A percentile compares a stretch with the other conserved stretches of the same genome.
Conservation (phyloP, 2,888 invertebrate species). For the Matsumyia berberina region DNA sequence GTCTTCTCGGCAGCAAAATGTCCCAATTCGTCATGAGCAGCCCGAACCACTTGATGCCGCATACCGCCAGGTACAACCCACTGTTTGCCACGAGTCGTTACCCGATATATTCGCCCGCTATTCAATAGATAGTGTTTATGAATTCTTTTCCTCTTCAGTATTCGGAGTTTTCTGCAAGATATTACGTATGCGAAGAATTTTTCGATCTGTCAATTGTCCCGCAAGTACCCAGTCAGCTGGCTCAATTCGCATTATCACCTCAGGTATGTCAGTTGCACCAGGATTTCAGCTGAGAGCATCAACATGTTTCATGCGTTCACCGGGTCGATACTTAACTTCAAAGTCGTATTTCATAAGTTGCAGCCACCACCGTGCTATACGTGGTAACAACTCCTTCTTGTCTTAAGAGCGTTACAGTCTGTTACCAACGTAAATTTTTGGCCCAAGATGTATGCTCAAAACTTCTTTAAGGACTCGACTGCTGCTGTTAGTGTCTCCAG, state of each 20-base stretch:
- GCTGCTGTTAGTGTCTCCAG: slow-evolving; percentile 1
- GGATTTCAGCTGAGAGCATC: slow-evolving; percentile 77
- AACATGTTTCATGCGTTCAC: slow-evolving; percentile 27
- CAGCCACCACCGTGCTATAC: not conserved
- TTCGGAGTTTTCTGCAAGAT: slow-evolving; percentile 3
- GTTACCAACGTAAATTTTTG: not conserved
- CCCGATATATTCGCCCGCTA: slow-evolving; percentile 68
- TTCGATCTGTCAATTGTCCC: slow-evolving; percentile 45
- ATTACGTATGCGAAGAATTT: slow-evolving; percentile 29
- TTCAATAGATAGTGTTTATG: slow-evolving; percentile 64
- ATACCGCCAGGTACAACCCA: slow-evolving; percentile 74
- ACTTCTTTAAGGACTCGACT: not conserved
- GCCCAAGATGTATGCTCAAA: not conserved
- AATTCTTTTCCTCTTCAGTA: slow-evolving; percentile 26
- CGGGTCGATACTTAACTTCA: not conserved
- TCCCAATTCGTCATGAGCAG: slow-evolving; percentile 72
- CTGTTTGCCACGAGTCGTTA: slow-evolving; percentile 39
- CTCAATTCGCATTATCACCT: slow-evolving; percentile 3
- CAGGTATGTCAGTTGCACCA: not conserved
- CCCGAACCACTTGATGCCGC: slow-evolving; percentile 63
- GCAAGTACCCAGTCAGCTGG: slow-evolving; percentile 40
- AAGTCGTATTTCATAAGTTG: not conserved
- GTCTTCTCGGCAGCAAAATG: slow-evolving; percentile 75
- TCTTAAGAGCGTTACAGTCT: not conserved
- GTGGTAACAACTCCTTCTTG: not conserved